These are phyloP conservation scores for Pandemis cinnamomeana DNA, from an alignment of 2,888 invertebrate species.

Conservation along the genomic window DNA sequence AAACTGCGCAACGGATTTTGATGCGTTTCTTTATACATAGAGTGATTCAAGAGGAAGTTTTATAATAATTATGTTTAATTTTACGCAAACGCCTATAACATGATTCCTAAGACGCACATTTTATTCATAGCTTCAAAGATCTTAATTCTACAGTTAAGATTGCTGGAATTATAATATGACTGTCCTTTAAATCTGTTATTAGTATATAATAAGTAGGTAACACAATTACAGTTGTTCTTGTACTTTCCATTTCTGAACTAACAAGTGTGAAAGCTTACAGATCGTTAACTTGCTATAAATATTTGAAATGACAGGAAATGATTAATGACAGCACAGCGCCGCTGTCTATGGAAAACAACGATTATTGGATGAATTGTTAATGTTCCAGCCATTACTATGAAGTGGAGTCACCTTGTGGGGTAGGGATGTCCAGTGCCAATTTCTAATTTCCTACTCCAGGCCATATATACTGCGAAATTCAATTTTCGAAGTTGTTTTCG, in stretches of 20 bases:
- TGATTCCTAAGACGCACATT: too few species aligned
- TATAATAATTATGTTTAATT: too few species aligned
- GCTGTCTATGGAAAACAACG: conserved; percentile 32
- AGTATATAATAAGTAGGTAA: neutral
- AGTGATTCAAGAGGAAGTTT: too few species aligned
- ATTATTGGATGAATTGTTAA: conserved; percentile 38
- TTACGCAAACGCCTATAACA: too few species aligned
- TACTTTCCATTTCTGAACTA: conserved; percentile 5
- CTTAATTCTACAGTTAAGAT: too few species aligned
- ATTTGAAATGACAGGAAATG: conserved; percentile 23
- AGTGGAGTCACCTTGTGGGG: conserved; percentile 1
- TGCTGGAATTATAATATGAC: too few species aligned
- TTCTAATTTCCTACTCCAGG: too few species aligned
- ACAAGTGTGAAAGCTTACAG: conserved; percentile 34
- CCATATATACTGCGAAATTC: too few species aligned
- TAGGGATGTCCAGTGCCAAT: conserved; percentile 13
- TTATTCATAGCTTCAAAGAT: too few species aligned
- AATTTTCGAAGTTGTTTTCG: too few species aligned
- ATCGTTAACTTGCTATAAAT: conserved; percentile 13
- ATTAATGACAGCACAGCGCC: conserved; percentile 27
- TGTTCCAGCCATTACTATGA: conserved; percentile 23
- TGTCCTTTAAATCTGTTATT: neutral
- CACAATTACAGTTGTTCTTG: conserved; percentile 2
- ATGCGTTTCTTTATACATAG: too few species aligned
- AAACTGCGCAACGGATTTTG: too few species aligned